Percentiles rank a stretch among this genome's conserved stretches.
Evolutionary conservation across 2,113 vertebrate species (phyloP).

Genomic region (Chlamydotis undulata): DNA sequence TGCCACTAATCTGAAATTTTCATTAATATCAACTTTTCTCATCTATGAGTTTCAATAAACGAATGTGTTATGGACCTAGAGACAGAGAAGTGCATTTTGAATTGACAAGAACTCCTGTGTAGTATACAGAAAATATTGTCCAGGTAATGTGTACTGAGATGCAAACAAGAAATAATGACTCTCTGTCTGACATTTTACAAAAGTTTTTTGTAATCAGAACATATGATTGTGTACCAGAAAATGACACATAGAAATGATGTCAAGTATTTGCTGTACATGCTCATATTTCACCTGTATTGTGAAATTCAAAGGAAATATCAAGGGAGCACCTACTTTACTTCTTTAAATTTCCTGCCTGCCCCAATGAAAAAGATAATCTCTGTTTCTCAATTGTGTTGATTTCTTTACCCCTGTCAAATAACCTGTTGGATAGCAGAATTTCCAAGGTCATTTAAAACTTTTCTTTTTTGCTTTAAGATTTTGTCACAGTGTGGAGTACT

Average conservation of each 20-base stretch:
- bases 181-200: neutral
- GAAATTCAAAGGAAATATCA: neutral
- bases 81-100: neutral
- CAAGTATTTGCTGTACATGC: neutral
- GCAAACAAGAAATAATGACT: neutral
- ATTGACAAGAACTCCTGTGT: neutral
- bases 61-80: neutral
- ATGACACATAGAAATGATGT: neutral
- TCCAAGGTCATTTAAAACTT: neutral
- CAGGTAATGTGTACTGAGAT: neutral
- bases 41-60: neutral
- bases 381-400: accelerated
- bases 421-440: neutral
- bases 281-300: neutral
- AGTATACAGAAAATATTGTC: neutral
- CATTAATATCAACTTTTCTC: neutral
- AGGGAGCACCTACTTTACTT: neutral
- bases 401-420: neutral
- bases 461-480: neutral
- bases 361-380: neutral
- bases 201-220: neutral
- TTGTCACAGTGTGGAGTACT: neutral
- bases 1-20: neutral
- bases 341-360: neutral
- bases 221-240: neutral